Evolutionary conservation across 2,888 invertebrate genomes (phyloP).

Genomic region (Phlogophora meticulosa): DNA sequence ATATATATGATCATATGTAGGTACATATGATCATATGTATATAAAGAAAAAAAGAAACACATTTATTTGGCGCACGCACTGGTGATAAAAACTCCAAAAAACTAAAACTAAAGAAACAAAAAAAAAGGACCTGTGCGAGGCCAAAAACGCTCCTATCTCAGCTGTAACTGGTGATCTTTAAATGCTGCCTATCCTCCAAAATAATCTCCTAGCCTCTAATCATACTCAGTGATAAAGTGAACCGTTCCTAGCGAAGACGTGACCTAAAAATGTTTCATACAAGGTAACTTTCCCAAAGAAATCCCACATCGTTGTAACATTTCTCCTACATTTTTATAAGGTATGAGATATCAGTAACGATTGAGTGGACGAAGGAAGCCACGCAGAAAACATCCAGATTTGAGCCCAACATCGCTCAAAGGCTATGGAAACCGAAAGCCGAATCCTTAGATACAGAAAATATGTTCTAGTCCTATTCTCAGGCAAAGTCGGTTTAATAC

Average conservation of each 20-base stretch:
- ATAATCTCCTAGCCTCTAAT: constrained; percentile 25
- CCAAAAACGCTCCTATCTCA: too few relatives aligned
- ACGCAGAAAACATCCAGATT: constrained; percentile 65
- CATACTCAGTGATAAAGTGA: constrained; percentile 45
- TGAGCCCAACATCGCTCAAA: constrained; percentile 46
- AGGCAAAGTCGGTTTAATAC: constrained; percentile 22
- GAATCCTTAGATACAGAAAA: constrained; percentile 36
- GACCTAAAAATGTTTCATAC: constrained; percentile 50
- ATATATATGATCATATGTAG: too few relatives aligned
- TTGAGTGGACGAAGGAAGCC: constrained; percentile 59
- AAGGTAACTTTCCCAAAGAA: constrained; percentile 42
- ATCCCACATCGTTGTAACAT: constrained; percentile 48
- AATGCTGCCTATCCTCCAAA: neutral
- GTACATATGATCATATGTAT: too few relatives aligned
- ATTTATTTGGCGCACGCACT: too few relatives aligned
- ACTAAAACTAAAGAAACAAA: too few relatives aligned
- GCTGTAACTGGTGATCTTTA: too few relatives aligned
- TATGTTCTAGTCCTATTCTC: constrained; percentile 33
- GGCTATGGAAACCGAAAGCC: constrained; percentile 52
- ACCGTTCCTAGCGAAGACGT: constrained; percentile 36
- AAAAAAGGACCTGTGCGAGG: too few relatives aligned
- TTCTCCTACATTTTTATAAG: constrained; percentile 55
- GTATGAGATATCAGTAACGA: constrained; percentile 55
- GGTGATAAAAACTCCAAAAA: too few relatives aligned
- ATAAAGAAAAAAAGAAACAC: too few relatives aligned